Evolutionary conservation across 2,113 vertebrate genomes (phyloP).

Genomic region (Rhinogobius similis): DNA sequence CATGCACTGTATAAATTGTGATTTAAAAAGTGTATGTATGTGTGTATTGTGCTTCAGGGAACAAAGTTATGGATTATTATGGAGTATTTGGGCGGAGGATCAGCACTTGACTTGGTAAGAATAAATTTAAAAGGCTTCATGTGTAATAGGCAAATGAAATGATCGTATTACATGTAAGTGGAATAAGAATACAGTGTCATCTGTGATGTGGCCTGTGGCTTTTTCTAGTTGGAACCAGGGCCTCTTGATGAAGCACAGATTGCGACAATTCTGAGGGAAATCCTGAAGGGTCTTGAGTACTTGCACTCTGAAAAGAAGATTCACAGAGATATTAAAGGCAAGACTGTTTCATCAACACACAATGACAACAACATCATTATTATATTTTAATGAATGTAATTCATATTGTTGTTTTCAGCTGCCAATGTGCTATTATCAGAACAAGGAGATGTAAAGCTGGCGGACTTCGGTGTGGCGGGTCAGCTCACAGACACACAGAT

Average conservation of each 20-base stretch:
- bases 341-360: neutral
- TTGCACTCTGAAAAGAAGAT: slow-evolving; percentile 99
- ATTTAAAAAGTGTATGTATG: too few species aligned
- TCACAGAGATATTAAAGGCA: slow-evolving; percentile 98
- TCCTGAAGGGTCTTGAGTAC: slow-evolving; percentile 96
- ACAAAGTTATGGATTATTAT: slow-evolving; percentile 98
- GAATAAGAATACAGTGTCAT: neutral
- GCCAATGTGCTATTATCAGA: slow-evolving; percentile 96
- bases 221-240: slow-evolving; percentile 89
- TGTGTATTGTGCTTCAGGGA: slow-evolving; percentile 74
- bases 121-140: neutral
- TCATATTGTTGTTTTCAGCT: slow-evolving; percentile 71
- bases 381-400: neutral
- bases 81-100: slow-evolving; percentile 95
- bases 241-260: slow-evolving; percentile 94
- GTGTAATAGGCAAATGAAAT: neutral
- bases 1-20: too few species aligned
- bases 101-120: slow-evolving; percentile 93
- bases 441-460: slow-evolving; percentile 95
- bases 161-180: neutral
- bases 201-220: neutral
- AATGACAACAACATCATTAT: neutral
- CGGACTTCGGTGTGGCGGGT: slow-evolving; percentile 96
- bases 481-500: slow-evolving; percentile 97
- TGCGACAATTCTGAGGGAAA: slow-evolving; percentile 95